phyloP scores from a whole-genome alignment of 2,797 vertebrate genomes.

The Anguilla obscura region DNA sequence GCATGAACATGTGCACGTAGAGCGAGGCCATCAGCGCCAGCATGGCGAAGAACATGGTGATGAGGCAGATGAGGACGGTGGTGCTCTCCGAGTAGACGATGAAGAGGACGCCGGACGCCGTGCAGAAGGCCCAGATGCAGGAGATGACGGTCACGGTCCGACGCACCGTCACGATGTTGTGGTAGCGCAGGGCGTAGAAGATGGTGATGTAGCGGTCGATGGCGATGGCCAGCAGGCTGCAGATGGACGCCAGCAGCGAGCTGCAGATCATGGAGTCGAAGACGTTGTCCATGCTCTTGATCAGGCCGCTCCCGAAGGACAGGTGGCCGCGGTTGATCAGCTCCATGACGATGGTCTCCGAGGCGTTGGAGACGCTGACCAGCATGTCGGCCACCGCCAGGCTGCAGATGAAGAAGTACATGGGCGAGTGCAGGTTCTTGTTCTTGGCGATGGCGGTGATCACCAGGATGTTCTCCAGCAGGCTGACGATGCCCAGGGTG shows the following conservation, averaged over 20 bases:
- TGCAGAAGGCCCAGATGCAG: conserved; percentile 87
- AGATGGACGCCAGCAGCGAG: conserved; percentile 91
- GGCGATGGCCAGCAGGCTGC: conserved; percentile 90
- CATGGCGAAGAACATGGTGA: conserved; percentile 94
- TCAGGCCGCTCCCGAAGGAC: conserved; percentile 71
- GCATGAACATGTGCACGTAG: conserved; percentile 95
- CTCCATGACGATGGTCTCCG: conserved; percentile 90
- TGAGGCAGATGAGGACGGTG: conserved; percentile 88
- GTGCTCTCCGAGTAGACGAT: conserved; percentile 92
- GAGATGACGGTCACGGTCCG: conserved; percentile 78
- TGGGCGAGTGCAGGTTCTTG: conserved; percentile 93
- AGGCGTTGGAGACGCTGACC: conserved; percentile 91
- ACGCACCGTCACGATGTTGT: conserved; percentile 87
- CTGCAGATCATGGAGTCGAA: conserved; percentile 96
- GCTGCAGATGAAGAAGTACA: conserved; percentile 98
- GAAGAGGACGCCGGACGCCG: conserved; percentile 82
- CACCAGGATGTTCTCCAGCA: conserved; percentile 90
- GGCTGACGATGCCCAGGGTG: conserved; percentile 85
- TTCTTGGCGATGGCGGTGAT: conserved; percentile 88
- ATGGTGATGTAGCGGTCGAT: conserved; percentile 95
- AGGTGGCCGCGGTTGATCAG: conserved; percentile 80
- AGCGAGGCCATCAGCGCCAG: conserved; percentile 92
- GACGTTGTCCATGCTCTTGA: conserved; percentile 89
- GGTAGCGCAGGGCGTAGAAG: conserved; percentile 94
- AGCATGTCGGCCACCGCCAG: conserved; percentile 92